Conservation (phyloP, 2,113 vertebrate species). For the Tachysurus fulvidraco region DNA sequence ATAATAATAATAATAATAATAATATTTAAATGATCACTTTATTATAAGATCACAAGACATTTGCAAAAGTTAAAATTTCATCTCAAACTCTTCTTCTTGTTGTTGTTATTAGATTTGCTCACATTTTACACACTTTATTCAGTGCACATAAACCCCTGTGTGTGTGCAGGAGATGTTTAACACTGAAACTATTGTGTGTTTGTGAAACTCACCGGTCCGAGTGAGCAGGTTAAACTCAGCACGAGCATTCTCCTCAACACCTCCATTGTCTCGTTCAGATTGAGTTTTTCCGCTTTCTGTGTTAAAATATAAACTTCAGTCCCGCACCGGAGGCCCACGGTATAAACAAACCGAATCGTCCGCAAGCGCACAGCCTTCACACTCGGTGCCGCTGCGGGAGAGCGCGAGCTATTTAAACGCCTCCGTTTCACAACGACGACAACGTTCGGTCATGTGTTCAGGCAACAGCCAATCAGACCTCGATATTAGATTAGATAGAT, state of each 20-base stretch:
- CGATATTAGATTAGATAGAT: not conserved
- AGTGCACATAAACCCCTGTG: not conserved
- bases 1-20: too few species aligned
- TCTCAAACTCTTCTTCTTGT: not conserved
- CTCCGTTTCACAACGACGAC: not conserved
- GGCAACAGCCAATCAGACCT: conserved; percentile 5
- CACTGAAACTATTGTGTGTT: not conserved
- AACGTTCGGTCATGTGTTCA: not conserved
- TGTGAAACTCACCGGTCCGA: conserved; percentile 50
- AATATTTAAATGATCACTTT: not conserved
- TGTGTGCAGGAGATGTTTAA: not conserved
- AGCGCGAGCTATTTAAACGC: not conserved
- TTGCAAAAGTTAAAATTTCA: not conserved
- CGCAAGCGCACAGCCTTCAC: not conserved
- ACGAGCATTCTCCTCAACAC: conserved; percentile 11
- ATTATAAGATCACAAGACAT: not conserved
- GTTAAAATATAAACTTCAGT: not conserved
- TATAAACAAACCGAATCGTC: not conserved
- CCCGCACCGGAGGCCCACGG: not conserved
- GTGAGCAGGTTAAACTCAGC: conserved; percentile 31
- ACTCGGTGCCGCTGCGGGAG: not conserved
- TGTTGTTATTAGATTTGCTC: too few species aligned
- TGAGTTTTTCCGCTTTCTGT: too few species aligned
- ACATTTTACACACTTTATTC: not conserved
- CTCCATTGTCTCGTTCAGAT: not conserved